These are phyloP conservation scores for Percopsis omiscomaycus DNA, from an alignment of 2,797 vertebrate genomes.

Conservation along the genomic window DNA sequence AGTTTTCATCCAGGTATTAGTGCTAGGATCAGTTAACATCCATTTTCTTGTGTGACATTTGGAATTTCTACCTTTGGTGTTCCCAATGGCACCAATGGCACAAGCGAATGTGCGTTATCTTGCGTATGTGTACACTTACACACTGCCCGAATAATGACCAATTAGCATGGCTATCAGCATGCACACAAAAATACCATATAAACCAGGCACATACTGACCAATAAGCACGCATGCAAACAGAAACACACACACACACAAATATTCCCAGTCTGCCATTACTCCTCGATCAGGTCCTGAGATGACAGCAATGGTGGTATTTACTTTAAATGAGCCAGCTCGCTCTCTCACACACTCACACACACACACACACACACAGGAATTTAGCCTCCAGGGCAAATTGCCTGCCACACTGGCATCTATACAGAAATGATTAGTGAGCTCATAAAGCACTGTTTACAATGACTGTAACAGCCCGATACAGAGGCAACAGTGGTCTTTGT, in stretches of 20 bases:
- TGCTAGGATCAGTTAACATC: slow-evolving; percentile 27
- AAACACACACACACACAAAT: background rate
- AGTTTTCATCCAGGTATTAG: slow-evolving; percentile 4
- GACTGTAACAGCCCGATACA: background rate
- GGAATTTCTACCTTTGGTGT: slow-evolving; percentile 40
- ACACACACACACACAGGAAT: slow-evolving; percentile 39
- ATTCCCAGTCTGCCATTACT: slow-evolving; percentile 20
- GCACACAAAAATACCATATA: too few relatives aligned
- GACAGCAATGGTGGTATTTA: slow-evolving; percentile 57
- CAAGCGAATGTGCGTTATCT: too few relatives aligned
- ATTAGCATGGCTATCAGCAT: too few relatives aligned
- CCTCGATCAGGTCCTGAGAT: slow-evolving; percentile 53
- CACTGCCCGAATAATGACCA: background rate
- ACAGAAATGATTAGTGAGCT: slow-evolving; percentile 19
- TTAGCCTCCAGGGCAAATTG: slow-evolving; percentile 35
- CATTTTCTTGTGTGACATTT: slow-evolving; percentile 41
- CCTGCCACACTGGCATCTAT: slow-evolving; percentile 15
- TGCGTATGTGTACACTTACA: background rate
- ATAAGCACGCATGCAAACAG: slow-evolving; percentile 13
- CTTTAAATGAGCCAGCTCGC: slow-evolving; percentile 32
- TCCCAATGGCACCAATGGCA: slow-evolving; percentile 23
- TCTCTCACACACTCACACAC: slow-evolving; percentile 10
- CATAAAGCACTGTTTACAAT: slow-evolving; percentile 7
- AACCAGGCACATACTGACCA: background rate
- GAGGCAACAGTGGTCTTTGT: too few relatives aligned